phyloP scores from a whole-genome alignment of 2,113 vertebrate species.

The Arvicanthis niloticus region DNA sequence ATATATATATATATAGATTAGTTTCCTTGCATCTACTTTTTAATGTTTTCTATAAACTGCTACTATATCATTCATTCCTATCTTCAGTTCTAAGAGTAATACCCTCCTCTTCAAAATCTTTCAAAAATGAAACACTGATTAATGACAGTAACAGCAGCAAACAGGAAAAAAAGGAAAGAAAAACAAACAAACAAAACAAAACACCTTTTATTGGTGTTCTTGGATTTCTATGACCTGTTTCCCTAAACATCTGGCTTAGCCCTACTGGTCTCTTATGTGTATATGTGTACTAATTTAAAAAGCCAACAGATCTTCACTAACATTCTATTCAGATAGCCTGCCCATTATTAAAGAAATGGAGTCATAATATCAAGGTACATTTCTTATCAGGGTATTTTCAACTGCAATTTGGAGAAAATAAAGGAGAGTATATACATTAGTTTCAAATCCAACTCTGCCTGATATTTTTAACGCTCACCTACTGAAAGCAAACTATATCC shows the following conservation, averaged over 20 bases:
- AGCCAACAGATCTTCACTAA: neutral
- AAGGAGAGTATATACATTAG: neutral
- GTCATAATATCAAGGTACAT: conserved; percentile 20
- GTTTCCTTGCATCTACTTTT: neutral
- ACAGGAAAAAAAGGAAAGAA: too few species aligned
- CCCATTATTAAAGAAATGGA: neutral
- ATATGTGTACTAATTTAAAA: neutral
- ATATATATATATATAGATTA: neutral
- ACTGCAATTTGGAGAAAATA: conserved; percentile 11
- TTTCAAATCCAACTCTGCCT: conserved; percentile 29
- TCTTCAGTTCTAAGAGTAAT: neutral
- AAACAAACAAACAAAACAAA: too few species aligned
- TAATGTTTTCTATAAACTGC: neutral
- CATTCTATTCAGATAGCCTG: neutral
- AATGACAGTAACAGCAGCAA: conserved; percentile 2
- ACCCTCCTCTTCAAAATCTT: neutral
- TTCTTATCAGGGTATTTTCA: conserved; percentile 41
- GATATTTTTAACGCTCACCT: neutral
- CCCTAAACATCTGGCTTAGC: neutral
- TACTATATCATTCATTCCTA: conserved; percentile 1
- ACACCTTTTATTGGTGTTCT: neutral
- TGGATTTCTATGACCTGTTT: neutral
- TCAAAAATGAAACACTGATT: neutral
- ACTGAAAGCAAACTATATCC: conserved; percentile 24
- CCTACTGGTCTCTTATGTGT: neutral